Base-by-base conservation (phyloP, 2,113 vertebrate genomes). In the Nicator chloris region DNA sequence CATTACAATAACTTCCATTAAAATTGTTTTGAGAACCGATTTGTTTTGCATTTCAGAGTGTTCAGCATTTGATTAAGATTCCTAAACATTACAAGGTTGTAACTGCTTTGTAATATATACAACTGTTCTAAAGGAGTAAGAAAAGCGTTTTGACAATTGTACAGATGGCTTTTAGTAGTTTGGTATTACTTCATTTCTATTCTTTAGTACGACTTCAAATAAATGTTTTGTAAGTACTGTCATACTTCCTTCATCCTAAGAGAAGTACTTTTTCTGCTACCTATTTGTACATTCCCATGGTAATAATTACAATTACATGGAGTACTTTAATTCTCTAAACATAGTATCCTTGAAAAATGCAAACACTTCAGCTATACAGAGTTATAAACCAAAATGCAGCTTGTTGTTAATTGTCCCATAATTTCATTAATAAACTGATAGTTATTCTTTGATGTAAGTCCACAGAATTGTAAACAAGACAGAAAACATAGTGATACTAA, bases 1-100 rank as follows among this genome's bases (percentile, higher is more conserved):
- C 27, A 51, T 86, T 92, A 68, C 47, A 94, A 23, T 94, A 94
- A 92, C 94, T 97, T 98, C 87, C 56, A 94, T 96, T 93, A 90
- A 95, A 96, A 95, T 95, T 97, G 95, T 97, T 97, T 97, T 92
- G 94, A 94, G 93, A 97, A 91, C 77, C 92, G 69, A 93, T 93
- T 96, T 97, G 95, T 92, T 97, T 90, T 93, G 90, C 79, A 89
- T 97, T 97, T 97, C 94, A 53, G 95, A 97, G 82, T 95, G 79
- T 96, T 98, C 87, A 94, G 88, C 92, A 89, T 95, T 93, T 82
- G 88, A 59, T 83, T 93, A 90, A 73, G 56, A 91, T 92, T 95
- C 73, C 63, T 86, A 82, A 95, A 86, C 63, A 91, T 92, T 88
- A 85, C 51, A 95, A 69, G 68, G 96, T 90, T 98, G 95, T 96